Evolutionary conservation across 2,888 invertebrate genomes (phyloP).

Genomic region (Deroplatys truncata): DNA sequence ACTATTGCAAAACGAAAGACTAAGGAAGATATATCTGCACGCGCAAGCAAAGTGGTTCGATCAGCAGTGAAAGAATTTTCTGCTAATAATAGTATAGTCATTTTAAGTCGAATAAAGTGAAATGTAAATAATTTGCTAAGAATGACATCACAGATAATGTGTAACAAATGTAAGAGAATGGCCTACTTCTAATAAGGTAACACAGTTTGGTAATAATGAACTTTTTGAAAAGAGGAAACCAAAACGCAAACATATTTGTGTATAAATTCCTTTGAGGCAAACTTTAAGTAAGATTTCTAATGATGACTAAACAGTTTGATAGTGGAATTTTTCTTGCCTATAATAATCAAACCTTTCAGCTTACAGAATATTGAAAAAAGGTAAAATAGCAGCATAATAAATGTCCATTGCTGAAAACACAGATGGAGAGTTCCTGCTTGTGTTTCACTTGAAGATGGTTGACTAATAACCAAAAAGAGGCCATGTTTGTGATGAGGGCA

Average conservation of each 20-base stretch:
- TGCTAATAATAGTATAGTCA: too few species aligned
- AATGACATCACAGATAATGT: constrained; percentile 34
- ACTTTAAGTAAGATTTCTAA: too few species aligned
- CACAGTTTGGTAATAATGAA: neutral
- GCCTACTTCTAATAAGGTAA: neutral
- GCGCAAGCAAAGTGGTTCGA: too few species aligned
- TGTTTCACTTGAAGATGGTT: too few species aligned
- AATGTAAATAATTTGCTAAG: too few species aligned
- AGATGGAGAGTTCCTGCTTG: neutral
- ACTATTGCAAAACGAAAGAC: too few species aligned
- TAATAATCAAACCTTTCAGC: neutral
- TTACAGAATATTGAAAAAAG: neutral
- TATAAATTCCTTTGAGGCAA: too few species aligned
- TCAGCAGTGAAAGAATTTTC: too few species aligned
- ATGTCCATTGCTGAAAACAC: neutral
- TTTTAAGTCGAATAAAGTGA: too few species aligned
- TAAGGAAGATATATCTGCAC: too few species aligned
- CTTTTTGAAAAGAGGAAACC: too few species aligned
- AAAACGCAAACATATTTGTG: neutral
- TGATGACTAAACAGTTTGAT: neutral
- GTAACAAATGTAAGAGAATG: neutral
- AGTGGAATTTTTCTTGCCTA: neutral
- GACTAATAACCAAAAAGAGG: neutral
- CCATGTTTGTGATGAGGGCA: neutral
- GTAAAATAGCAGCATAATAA: neutral